Conservation (phyloP, 2,797 vertebrate species). For the Luscinia megarhynchos region DNA sequence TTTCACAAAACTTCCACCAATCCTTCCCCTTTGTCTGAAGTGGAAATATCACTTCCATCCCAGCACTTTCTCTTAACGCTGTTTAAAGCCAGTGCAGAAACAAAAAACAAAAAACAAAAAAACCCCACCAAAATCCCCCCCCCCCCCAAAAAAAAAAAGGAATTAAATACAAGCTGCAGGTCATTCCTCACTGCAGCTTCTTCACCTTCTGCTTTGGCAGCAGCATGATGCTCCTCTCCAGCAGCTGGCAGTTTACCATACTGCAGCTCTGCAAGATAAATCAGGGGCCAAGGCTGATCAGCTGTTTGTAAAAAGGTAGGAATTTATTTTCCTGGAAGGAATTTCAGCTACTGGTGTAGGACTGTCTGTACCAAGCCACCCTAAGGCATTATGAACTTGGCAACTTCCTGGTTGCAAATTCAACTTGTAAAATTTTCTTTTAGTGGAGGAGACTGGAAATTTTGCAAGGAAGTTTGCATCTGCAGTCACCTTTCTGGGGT, state of each 20-base stretch:
- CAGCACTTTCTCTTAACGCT: background rate
- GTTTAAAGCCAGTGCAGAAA: background rate
- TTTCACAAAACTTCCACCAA: background rate
- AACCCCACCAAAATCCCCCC: too few species aligned
- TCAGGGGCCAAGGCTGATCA: background rate
- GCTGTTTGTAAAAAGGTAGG: background rate
- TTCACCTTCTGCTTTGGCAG: slow-evolving; percentile 36
- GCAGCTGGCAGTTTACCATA: slow-evolving; percentile 39
- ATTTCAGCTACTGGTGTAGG: background rate
- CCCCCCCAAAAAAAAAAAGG: too few species aligned
- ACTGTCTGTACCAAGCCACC: background rate
- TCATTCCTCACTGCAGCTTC: slow-evolving; percentile 1
- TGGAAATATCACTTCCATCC: background rate
- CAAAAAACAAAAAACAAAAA: too few species aligned
- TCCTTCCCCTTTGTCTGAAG: background rate
- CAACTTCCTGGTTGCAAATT: background rate
- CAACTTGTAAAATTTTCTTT: background rate
- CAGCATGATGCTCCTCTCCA: background rate
- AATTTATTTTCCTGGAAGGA: background rate
- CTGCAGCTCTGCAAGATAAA: slow-evolving; percentile 19
- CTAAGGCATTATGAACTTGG: background rate
- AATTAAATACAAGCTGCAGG: background rate
- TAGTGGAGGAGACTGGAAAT: background rate
- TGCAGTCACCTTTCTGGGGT: background rate
- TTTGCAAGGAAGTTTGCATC: background rate